A percentile compares a stretch with the other conserved stretches of the same genome.
Evolutionary conservation across 2,888 invertebrate species (phyloP).

Genomic region (Cetonia aurata): DNA sequence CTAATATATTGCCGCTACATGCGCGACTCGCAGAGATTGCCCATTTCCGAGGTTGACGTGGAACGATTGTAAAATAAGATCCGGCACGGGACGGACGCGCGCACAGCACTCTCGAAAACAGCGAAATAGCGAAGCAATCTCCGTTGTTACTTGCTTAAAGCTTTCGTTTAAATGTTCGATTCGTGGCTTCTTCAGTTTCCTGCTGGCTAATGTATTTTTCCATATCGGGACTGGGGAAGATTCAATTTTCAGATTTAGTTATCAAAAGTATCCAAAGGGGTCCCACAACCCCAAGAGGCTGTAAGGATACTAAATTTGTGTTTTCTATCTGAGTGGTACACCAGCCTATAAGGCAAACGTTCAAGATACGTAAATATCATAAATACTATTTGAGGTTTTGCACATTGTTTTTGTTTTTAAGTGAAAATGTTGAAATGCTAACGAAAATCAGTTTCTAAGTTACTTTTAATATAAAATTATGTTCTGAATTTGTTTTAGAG

Average conservation of each 20-base stretch:
- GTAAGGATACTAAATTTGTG: no score
- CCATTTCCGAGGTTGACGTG: slow-evolving; percentile 58
- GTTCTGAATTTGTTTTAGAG: no score
- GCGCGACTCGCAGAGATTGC: slow-evolving; percentile 59
- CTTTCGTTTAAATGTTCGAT: slow-evolving; percentile 1
- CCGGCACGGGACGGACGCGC: slow-evolving; percentile 4
- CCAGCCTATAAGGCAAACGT: no score
- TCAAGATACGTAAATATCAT: no score
- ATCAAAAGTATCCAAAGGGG: not conserved
- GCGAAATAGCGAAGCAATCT: not conserved
- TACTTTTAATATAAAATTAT: no score
- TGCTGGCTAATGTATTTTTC: not conserved
- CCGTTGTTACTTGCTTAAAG: slow-evolving; percentile 9
- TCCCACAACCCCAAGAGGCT: not conserved
- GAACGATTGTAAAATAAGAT: slow-evolving; percentile 53
- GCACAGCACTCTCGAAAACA: slow-evolving; percentile 1
- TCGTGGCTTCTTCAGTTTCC: not conserved
- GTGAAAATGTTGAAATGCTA: no score
- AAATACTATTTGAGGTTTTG: no score
- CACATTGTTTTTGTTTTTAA: no score
- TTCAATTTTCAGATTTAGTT: not conserved
- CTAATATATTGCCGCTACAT: slow-evolving; percentile 50
- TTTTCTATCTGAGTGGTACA: no score
- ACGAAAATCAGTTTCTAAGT: no score
- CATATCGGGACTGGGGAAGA: not conserved